A percentile compares a stretch with the other conserved stretches of the same genome.
Evolutionary conservation across 2,113 vertebrate species (phyloP).

Genomic region (Thamnophis sirtalis): DNA sequence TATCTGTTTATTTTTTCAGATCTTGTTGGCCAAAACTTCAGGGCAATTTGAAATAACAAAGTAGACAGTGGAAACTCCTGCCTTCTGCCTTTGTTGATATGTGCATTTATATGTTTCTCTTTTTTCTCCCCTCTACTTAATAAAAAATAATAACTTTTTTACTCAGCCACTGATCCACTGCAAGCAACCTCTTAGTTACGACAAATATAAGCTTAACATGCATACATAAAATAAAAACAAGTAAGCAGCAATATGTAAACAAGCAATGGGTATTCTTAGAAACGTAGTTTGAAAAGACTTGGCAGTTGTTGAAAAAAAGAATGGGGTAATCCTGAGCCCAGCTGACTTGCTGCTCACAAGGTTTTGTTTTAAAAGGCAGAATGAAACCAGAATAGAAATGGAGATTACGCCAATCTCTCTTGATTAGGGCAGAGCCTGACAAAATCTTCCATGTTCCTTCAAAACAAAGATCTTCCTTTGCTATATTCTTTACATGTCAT

Average conservation of each 20-base stretch:
- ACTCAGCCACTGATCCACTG: neutral
- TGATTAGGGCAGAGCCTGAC: neutral
- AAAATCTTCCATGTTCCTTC: neutral
- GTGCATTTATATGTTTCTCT: neutral
- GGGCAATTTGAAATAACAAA: neutral
- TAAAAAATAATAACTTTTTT: neutral
- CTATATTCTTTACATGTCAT: neutral
- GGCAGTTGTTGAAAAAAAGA: neutral
- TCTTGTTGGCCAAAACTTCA: neutral
- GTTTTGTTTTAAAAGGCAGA: neutral
- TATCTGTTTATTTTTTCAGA: neutral
- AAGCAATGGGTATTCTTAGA: neutral
- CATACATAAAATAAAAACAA: neutral
- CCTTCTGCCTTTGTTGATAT: neutral
- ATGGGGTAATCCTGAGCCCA: neutral
- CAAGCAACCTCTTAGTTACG: neutral
- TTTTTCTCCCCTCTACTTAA: neutral
- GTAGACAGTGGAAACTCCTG: neutral
- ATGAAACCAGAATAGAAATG: neutral
- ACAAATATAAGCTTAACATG: neutral
- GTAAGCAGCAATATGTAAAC: neutral
- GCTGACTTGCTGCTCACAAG: neutral
- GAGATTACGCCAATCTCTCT: neutral
- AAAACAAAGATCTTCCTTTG: neutral
- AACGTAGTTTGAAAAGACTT: neutral